Evolutionary conservation across 2,888 invertebrate species (phyloP), one percentile per base, ranked within the genome.

Genomic region (Formica aserva): DNA sequence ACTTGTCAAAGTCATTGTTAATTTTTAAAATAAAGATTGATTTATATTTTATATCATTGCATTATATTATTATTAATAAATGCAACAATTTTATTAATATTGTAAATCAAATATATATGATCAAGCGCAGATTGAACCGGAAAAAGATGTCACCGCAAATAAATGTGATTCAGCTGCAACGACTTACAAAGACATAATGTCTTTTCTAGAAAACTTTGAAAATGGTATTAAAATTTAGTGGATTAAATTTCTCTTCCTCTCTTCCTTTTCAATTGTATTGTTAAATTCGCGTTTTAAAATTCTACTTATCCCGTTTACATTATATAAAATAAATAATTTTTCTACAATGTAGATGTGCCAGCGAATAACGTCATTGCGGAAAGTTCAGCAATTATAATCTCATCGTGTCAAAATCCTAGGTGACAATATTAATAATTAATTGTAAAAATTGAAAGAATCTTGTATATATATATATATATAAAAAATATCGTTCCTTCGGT

Each of bases 151-250:
- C 38, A 91, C 91, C 0, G 74, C 66, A 9, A 76, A 83, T 62
- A 83, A 65, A 13, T 84, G 85, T n/a, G 78, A 69, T 4, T 52
- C 87, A 0, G 90, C 77, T 22, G 87, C 87, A 13, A 91, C 92
- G 0, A 93, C 92, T 9, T 94, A 92, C 78, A 93, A 94, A 3
- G 94, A 94, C 41, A 93, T 94, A 62, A 93, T 94, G 92, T 90
- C 90, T 2, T 93, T 93, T 57, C 83, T 94, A 29, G 91, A 88
- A n/a, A 90, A 90, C 11, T 81, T 94, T 35, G 93, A 94, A 80
- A 91, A 91, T 9, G 91, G 93, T 89, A 89, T 63, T 57, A n/a
- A 71, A 9, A 45, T 38, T 78, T 35, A 57, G 15, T 29, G 22
- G 9, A 66, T 3, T 13, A 77, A 13, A 41, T 41, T 13, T 41